Percentiles rank a stretch among this genome's conserved stretches.
Conservation (phyloP, 2,113 vertebrate species). For the Saccopteryx leptura region DNA sequence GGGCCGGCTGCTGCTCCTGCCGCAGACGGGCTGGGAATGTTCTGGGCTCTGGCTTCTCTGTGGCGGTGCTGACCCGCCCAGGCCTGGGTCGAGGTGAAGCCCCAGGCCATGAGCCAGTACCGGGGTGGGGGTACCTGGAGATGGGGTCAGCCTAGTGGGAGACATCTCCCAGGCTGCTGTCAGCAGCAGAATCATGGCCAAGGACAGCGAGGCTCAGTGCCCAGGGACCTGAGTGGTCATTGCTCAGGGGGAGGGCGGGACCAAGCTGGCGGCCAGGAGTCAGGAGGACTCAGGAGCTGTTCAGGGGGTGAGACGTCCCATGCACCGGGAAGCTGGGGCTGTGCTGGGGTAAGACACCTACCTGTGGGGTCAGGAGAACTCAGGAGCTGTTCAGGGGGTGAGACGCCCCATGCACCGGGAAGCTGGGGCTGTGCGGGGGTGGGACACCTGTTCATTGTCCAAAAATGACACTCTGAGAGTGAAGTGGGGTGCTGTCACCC, state of each 20-base stretch:
- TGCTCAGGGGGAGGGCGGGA: neutral
- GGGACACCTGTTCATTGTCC: neutral
- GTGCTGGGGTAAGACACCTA: no score
- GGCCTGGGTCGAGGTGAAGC: neutral
- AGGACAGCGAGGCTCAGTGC: no score
- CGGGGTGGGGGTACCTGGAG: no score
- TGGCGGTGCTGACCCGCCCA: accelerated
- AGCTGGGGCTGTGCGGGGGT: neutral
- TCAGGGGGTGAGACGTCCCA: accelerated
- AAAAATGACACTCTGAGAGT: neutral
- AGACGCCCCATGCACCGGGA: accelerated
- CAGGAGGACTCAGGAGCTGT: no score
- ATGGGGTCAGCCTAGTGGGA: no score
- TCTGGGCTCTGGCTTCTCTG: neutral
- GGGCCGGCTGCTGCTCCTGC: neutral
- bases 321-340: accelerated
- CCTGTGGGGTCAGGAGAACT: no score
- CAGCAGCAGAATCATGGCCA: neutral
- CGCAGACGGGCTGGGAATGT: no score
- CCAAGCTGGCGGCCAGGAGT: no score
- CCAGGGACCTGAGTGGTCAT: neutral
- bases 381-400: no score
- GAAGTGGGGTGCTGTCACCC: accelerated
- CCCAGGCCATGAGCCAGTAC: accelerated
- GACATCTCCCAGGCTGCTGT: neutral